Evolutionary conservation across 35 echinoderm and acorn worm species (phyloP).

Genomic region (Heliocidaris tuberculata): DNA sequence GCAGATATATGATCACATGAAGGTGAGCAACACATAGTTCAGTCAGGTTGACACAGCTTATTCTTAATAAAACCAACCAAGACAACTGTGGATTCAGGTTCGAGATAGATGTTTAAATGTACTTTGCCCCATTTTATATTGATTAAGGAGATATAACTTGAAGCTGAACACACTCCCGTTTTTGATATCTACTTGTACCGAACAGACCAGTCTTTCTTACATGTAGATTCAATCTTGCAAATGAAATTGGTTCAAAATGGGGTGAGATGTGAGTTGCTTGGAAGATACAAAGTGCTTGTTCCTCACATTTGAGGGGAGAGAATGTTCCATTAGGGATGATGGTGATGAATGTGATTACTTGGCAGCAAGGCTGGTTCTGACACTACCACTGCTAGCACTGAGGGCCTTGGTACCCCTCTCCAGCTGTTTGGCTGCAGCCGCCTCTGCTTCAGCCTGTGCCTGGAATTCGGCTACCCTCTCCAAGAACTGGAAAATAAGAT

Average conservation of each 20-base stretch:
- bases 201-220: neutral
- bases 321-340: neutral
- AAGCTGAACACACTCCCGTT: too few relatives aligned
- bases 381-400: slow-evolving; percentile 26
- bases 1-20: too few relatives aligned
- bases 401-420: slow-evolving; percentile 17
- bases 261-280: neutral
- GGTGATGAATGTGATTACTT: neutral
- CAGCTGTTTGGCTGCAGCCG: slow-evolving; percentile 60
- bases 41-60: too few relatives aligned
- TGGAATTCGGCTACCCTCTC: slow-evolving; percentile 95
- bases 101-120: too few relatives aligned
- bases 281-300: neutral
- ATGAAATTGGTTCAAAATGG: neutral
- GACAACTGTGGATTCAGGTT: too few relatives aligned
- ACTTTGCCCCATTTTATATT: too few relatives aligned
- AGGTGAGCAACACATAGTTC: too few relatives aligned
- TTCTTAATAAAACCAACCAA: too few relatives aligned
- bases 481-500: slow-evolving; percentile 71
- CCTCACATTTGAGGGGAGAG: neutral
- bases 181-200: too few relatives aligned
- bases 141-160: too few relatives aligned
- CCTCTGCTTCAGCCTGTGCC: slow-evolving; percentile 86
- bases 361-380: slow-evolving; percentile 22
- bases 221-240: neutral